Conservation (phyloP, 2,797 vertebrate genomes). For the Peromyscus attwateri region DNA sequence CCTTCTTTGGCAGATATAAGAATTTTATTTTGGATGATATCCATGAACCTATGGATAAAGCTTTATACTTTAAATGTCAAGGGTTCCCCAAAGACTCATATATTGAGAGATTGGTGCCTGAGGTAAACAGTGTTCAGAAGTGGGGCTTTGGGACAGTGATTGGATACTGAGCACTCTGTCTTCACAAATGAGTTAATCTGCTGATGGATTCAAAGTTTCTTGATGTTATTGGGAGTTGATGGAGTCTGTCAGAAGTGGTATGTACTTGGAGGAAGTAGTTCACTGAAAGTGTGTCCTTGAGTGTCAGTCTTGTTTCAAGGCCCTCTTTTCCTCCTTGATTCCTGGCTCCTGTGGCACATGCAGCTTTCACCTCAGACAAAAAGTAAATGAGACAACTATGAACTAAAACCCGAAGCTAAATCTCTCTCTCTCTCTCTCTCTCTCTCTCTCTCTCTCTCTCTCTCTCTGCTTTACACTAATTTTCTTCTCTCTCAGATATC, state of each 20-base stretch:
- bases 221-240: not conserved
- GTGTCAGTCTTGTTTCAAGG: not conserved
- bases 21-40: not conserved
- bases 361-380: not conserved
- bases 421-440: too few species aligned
- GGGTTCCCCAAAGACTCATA: not conserved
- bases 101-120: not conserved
- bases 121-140: not conserved
- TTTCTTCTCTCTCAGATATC: not conserved
- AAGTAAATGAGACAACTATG: not conserved
- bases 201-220: not conserved
- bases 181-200: not conserved
- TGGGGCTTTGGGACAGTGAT: too few species aligned
- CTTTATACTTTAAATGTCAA: not conserved
- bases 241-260: not conserved
- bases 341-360: accelerated
- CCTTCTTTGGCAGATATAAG: not conserved
- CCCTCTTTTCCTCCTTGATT: not conserved
- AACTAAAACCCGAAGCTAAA: not conserved
- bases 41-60: not conserved
- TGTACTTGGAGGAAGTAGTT: not conserved
- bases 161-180: too few species aligned
- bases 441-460: too few species aligned
- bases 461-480: not conserved
- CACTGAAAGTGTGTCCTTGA: not conserved